Conservation (phyloP, 53 echinoderm and acorn worm species). For the Echinometra lucunter region DNA sequence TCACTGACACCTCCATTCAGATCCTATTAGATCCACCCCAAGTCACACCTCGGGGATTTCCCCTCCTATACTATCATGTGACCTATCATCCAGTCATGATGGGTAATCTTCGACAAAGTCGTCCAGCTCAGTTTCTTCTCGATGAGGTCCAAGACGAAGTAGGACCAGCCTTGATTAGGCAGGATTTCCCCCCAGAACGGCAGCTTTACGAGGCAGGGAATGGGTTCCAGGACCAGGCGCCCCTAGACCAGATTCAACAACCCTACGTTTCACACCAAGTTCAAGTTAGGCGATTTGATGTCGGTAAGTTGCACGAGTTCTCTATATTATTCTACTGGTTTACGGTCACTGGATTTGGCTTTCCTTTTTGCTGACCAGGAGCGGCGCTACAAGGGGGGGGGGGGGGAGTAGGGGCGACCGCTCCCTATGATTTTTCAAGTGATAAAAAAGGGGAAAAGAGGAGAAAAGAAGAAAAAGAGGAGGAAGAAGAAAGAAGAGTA, state of each 20-base stretch:
- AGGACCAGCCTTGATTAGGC: conserved; percentile 15
- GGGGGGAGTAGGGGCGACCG: no score
- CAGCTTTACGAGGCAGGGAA: conserved; percentile 32
- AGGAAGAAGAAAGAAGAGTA: no score
- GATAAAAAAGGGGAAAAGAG: no score
- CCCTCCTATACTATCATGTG: conserved; percentile 57
- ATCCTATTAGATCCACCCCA: conserved; percentile 47
- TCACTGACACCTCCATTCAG: conserved; percentile 23
- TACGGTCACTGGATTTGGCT: no score
- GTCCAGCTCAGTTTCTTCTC: conserved; percentile 16
- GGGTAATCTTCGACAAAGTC: conserved; percentile 39
- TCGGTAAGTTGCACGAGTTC: neutral
- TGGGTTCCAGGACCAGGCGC: conserved; percentile 16
- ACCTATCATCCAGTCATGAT: neutral
- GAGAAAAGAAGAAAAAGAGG: no score
- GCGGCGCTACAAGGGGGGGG: no score
- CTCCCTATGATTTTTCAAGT: no score
- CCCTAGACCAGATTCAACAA: conserved; percentile 46
- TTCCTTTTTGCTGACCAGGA: no score
- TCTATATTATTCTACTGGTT: no score
- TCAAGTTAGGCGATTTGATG: conserved; percentile 36
- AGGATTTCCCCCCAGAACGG: conserved; percentile 3
- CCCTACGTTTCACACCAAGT: conserved; percentile 49
- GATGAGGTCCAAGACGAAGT: conserved; percentile 4
- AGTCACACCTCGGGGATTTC: conserved; percentile 18